Percentiles rank a stretch among this genome's conserved stretches.
Conservation (phyloP, 2,888 invertebrate species). For the Parnassius glacialis region DNA sequence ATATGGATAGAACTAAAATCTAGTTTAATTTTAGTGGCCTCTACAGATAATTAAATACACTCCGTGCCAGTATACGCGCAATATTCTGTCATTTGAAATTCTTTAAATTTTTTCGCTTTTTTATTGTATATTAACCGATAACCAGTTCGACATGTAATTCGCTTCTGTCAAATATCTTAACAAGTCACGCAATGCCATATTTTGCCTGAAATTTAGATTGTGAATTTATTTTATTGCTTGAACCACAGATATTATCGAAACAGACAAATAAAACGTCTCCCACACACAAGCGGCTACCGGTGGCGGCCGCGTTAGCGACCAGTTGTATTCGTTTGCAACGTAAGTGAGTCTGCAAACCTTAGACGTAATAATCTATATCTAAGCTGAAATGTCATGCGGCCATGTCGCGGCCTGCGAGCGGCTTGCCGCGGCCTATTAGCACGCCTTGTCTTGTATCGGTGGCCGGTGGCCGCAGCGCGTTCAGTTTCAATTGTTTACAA, state of each 20-base stretch:
- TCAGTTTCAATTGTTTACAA: too few relatives aligned
- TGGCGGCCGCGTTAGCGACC: too few relatives aligned
- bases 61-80: constrained; percentile 5
- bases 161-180: constrained; percentile 43
- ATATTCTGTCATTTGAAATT: constrained; percentile 15
- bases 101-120: neutral
- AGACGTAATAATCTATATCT: too few relatives aligned
- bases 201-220: constrained; percentile 50
- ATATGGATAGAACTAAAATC: neutral
- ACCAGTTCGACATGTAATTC: constrained; percentile 44
- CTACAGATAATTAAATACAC: constrained; percentile 8
- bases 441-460: too few relatives aligned
- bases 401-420: too few relatives aligned
- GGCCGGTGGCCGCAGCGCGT: too few relatives aligned
- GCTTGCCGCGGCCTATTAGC: too few relatives aligned
- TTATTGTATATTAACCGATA: constrained; percentile 25
- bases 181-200: constrained; percentile 48
- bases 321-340: too few relatives aligned
- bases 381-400: too few relatives aligned
- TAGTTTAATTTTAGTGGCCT: constrained; percentile 12
- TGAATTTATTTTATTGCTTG: constrained; percentile 38
- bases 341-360: too few relatives aligned
- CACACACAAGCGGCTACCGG: too few relatives aligned
- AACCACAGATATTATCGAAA: constrained; percentile 28
- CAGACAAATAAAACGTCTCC: constrained; percentile 27